Conservation (phyloP, 2,113 vertebrate species). For the Phocoena sinus region DNA sequence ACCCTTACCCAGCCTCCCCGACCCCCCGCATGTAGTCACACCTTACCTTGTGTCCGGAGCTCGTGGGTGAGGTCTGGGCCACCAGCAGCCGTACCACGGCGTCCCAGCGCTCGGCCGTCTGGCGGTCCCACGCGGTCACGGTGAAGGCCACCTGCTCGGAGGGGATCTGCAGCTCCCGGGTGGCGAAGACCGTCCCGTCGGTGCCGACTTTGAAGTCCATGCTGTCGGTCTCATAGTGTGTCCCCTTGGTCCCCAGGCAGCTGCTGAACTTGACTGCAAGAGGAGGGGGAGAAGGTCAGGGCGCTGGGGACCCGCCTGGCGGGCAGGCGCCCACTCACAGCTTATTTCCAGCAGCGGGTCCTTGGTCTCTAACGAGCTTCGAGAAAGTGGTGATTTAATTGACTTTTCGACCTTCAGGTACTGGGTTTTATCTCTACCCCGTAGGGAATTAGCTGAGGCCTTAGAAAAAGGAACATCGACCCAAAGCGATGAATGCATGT, state of each 20-base stretch:
- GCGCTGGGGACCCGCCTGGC: not conserved
- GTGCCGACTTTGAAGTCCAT: constrained; percentile 86
- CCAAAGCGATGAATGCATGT: constrained; percentile 36
- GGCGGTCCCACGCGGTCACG: constrained; percentile 82
- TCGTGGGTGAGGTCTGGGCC: constrained; percentile 74
- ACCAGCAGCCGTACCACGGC: constrained; percentile 85
- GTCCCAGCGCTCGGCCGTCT: constrained; percentile 84
- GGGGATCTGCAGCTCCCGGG: constrained; percentile 80
- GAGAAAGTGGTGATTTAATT: constrained; percentile 53
- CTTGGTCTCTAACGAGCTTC: constrained; percentile 57
- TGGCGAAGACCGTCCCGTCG: constrained; percentile 87
- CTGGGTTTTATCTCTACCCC: constrained; percentile 65
- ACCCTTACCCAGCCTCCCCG: fast-evolving
- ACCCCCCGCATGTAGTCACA: fast-evolving
- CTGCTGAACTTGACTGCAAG: constrained; percentile 90
- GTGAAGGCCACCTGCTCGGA: constrained; percentile 85
- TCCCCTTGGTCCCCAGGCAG: constrained; percentile 85
- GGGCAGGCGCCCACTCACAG: not conserved
- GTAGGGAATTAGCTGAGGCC: constrained; percentile 47
- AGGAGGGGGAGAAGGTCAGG: constrained; percentile 63
- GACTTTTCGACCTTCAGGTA: constrained; percentile 67
- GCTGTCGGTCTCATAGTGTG: constrained; percentile 87
- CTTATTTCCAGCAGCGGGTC: constrained; percentile 37
- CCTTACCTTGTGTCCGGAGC: constrained; percentile 83
- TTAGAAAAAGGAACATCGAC: not conserved